Evolutionary conservation across 2,888 invertebrate genomes (phyloP).

Genomic region (Congeria kusceri): DNA sequence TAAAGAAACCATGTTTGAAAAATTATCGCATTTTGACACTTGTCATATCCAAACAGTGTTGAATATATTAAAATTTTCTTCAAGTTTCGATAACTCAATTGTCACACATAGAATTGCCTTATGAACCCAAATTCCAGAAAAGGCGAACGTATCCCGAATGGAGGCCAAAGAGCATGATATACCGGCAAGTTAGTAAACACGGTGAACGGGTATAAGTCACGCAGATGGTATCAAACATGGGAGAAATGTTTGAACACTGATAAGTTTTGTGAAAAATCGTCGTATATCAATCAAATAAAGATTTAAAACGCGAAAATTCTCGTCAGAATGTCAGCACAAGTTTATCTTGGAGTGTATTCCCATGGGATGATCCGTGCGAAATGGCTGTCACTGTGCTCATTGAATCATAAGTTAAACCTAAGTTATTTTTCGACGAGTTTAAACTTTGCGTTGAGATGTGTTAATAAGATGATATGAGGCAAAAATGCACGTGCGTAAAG

Average conservation of each 20-base stretch:
- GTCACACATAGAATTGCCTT: constrained; percentile 31
- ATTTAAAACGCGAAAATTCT: no score
- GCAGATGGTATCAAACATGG: constrained; percentile 41
- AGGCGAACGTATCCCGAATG: constrained; percentile 23
- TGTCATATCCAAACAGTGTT: constrained; percentile 19
- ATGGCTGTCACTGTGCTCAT: no score
- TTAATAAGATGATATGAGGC: no score
- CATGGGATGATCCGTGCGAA: no score
- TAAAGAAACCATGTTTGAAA: not conserved
- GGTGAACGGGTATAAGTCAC: constrained; percentile 53
- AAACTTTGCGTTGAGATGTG: no score
- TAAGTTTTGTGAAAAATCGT: constrained; percentile 16
- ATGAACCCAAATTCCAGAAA: constrained; percentile 34
- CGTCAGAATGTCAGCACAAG: no score
- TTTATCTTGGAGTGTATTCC: no score
- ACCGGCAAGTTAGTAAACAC: constrained; percentile 47
- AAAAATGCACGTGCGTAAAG: no score
- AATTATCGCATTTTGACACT: constrained; percentile 3
- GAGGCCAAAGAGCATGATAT: constrained; percentile 44
- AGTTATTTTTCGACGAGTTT: no score
- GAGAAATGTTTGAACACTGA: constrained; percentile 48
- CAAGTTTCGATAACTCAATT: not conserved
- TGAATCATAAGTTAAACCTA: no score
- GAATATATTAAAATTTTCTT: constrained; percentile 3
- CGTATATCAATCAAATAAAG: no score